A percentile compares a stretch with the other conserved stretches of the same genome.
phyloP scores from a whole-genome alignment of 2,797 vertebrate species.

The Sebastes oblongus region DNA sequence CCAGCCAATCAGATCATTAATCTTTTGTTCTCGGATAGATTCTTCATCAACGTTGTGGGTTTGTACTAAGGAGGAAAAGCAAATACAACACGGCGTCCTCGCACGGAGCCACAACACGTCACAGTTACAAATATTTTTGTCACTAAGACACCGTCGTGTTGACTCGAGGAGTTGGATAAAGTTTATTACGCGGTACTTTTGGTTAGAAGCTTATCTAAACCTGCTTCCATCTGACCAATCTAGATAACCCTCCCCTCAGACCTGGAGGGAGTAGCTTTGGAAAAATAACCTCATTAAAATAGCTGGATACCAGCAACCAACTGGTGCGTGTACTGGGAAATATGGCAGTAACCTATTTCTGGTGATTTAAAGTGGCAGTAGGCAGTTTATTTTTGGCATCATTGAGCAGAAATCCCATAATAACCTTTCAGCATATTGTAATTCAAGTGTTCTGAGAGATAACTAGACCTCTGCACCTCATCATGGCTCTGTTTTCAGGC shows the following conservation, averaged over 20 bases:
- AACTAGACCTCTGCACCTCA: no score
- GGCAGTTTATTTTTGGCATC: no score
- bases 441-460: no score
- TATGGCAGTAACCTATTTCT: background rate
- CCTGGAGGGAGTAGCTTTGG: background rate
- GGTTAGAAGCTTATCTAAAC: background rate
- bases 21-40: slow-evolving; percentile 69
- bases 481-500: no score
- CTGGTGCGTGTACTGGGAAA: background rate
- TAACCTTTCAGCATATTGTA: no score
- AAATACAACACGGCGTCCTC: slow-evolving; percentile 28
- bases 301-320: background rate
- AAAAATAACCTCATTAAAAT: background rate
- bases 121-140: slow-evolving; percentile 13
- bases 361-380: background rate
- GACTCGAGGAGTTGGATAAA: background rate
- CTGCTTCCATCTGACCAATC: background rate
- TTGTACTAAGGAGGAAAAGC: slow-evolving; percentile 20
- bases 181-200: background rate
- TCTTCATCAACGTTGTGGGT: slow-evolving; percentile 58
- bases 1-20: slow-evolving; percentile 65
- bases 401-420: no score
- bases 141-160: background rate
- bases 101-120: background rate
- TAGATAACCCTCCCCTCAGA: background rate